A percentile compares a stretch with the other conserved stretches of the same genome.
Evolutionary conservation across 2,113 vertebrate species (phyloP).

Genomic region (Tetrax tetrax): DNA sequence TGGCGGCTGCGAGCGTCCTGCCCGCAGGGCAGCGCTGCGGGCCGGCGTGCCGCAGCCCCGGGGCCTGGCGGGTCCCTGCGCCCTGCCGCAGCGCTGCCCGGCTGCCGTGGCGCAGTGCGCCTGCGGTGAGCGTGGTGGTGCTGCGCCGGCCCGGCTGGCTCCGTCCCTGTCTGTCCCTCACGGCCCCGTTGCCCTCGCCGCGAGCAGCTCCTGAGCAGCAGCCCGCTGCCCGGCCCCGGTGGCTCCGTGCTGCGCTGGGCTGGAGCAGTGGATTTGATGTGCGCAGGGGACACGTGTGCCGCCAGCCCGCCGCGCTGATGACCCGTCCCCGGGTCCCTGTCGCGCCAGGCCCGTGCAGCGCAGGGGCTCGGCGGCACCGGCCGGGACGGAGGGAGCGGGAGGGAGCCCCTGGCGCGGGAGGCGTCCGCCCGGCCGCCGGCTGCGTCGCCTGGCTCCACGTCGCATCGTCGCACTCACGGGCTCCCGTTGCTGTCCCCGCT

Average conservation of each 20-base stretch:
- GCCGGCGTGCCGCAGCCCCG: neutral
- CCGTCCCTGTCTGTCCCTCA: too few species aligned
- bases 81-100: neutral
- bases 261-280: too few species aligned
- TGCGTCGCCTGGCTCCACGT: neutral
- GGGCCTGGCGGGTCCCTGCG: neutral
- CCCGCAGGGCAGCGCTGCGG: too few species aligned
- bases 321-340: too few species aligned
- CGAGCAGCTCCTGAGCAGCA: too few species aligned
- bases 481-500: neutral
- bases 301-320: too few species aligned
- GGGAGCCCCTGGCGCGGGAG: neutral
- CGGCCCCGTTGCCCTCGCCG: too few species aligned
- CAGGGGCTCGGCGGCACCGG: fast-evolving
- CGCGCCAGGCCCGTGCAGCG: too few species aligned
- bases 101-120: fast-evolving
- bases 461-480: neutral
- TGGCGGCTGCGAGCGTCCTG: too few species aligned
- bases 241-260: fast-evolving
- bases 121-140: neutral
- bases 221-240: neutral
- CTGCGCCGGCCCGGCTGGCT: too few species aligned
- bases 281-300: too few species aligned
- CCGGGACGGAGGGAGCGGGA: neutral
- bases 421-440: neutral